A percentile compares a stretch with the other conserved stretches of the same genome.
These are phyloP conservation scores for Hippoglossus hippoglossus DNA, from an alignment of 2,797 vertebrate species.

Conservation along the genomic window DNA sequence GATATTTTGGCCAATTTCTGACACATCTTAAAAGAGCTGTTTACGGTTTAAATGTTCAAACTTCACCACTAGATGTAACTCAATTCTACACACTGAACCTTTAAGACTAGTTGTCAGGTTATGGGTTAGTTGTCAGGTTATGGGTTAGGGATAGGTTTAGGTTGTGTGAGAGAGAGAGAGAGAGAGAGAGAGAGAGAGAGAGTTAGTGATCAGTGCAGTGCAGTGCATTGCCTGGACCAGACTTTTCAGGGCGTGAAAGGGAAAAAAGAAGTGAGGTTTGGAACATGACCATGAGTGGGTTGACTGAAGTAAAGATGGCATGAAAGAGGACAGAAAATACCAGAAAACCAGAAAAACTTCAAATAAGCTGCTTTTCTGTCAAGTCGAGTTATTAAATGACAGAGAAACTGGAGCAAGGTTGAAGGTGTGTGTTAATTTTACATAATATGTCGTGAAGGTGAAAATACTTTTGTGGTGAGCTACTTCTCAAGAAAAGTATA, in stretches of 20 bases:
- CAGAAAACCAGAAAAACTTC: background rate
- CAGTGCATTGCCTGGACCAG: constrained; percentile 6
- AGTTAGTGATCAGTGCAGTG: background rate
- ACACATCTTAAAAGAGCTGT: background rate
- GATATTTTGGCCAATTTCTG: no score
- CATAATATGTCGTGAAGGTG: no score
- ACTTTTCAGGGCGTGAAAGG: constrained; percentile 42
- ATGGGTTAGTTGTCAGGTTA: no score
- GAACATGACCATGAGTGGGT: constrained; percentile 37
- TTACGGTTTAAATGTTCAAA: background rate
- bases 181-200: constrained; percentile 9
- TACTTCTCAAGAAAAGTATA: no score
- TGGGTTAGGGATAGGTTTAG: no score
- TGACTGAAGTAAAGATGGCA: constrained; percentile 16
- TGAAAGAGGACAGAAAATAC: constrained; percentile 7
- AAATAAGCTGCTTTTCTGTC: background rate
- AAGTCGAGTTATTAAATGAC: background rate
- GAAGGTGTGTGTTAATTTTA: background rate
- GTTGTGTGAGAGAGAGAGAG: background rate
- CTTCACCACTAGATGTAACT: no score
- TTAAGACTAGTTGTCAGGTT: no score
- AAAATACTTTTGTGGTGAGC: no score
- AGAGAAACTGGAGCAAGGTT: background rate
- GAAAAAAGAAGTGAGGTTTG: constrained; percentile 45
- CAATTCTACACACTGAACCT: no score